Conservation (phyloP, 1,140 invertebrate species). For the Phenacoccus solenopsis region DNA sequence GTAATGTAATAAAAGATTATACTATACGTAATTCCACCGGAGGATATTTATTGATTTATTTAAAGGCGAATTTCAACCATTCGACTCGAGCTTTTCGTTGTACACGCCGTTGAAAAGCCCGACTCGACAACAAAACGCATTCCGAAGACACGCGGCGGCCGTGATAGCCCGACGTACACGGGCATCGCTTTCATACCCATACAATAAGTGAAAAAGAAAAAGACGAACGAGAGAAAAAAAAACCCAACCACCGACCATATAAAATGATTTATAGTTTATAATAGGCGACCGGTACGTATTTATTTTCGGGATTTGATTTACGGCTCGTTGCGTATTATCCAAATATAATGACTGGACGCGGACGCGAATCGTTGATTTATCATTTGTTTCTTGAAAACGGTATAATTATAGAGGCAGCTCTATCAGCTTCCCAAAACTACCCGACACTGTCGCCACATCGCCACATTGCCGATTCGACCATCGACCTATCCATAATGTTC, state of each 20-base stretch:
- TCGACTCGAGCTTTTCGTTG: no score
- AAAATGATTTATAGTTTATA: conserved; percentile 2
- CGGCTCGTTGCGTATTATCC: not conserved
- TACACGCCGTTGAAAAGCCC: no score
- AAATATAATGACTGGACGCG: not conserved
- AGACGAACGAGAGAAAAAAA: no score
- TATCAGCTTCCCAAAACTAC: no score
- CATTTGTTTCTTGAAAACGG: no score
- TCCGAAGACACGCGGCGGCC: not conserved
- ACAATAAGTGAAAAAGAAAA: not conserved
- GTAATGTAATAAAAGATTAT: not conserved
- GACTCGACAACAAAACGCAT: not conserved
- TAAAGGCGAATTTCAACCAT: not conserved
- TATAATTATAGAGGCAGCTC: no score
- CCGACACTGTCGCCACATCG: no score
- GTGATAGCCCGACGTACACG: no score
- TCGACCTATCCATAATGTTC: no score
- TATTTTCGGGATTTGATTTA: not conserved
- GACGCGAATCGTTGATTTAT: not conserved
- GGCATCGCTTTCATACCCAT: no score
- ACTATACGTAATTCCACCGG: not conserved
- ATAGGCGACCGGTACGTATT: not conserved
- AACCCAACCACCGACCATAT: no score
- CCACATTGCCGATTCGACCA: no score
- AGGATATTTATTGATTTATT: conserved; percentile 3